Base-by-base conservation (phyloP, 2,113 vertebrate genomes). In the Salvelinus fontinalis region DNA sequence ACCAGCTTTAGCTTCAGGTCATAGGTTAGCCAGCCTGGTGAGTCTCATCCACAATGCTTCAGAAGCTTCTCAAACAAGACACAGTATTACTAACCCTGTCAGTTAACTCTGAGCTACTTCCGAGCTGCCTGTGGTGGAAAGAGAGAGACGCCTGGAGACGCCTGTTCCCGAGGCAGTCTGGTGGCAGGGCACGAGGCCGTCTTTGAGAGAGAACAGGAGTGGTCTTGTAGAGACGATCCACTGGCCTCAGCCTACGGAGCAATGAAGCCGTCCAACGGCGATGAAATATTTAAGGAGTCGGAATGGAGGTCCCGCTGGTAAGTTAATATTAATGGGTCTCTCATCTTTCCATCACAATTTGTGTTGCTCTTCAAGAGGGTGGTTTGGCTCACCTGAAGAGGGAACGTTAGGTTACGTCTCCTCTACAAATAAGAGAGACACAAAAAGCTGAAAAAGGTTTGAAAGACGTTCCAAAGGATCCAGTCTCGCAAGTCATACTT, bases 321-420 rank as follows among this genome's bases (percentile, higher is more conserved):
- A 93, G 90, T 93, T 91, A 93, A 93, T 93, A 93, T 93, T 93
- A 90, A 93, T 93, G 89, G 84, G 75, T 92, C 87, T 89, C 93
- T 44, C 39, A 44, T 12, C 39, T 44, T 44, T 9, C 39, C 39
- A 9, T 39, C 8, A 39, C 39, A 39, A 39, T 9, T 78, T 87
- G 83, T 39, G 39, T 89, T 85, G 83, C 85, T 71, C 84, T 75
- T 86, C 70, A 27, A 77, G 84, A 83, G 78, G 80, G 81, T 75
- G 71, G 78, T 77, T 85, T 78, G 80, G 78, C 49, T 81, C 83
- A 83, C 83, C 80, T 80, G 73, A 73, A 74, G 83, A 85, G 79
- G 81, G 85, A 85, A 80, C 65, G 0, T 44, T 12, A 11, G 39
- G 39, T 0, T 44, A 44, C 9, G 39, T 44, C 39, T 44, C 39